Evolutionary conservation across 2,888 invertebrate species (phyloP).

Genomic region (Cremastinae sp.): DNA sequence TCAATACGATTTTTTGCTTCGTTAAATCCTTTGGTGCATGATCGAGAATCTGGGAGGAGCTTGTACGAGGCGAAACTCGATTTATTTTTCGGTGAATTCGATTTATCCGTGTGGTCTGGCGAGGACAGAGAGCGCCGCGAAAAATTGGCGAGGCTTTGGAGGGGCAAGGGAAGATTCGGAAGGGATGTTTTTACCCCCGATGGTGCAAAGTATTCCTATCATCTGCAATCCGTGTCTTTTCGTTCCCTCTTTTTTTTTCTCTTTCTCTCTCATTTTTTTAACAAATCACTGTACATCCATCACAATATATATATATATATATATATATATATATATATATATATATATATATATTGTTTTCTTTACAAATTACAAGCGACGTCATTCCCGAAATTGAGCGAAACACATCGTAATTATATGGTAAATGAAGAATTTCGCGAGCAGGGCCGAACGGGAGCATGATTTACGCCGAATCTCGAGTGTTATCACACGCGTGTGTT

Average conservation of each 20-base stretch:
- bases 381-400: slow-evolving; percentile 24
- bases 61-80: slow-evolving; percentile 69
- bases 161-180: slow-evolving; percentile 15
- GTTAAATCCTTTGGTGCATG: slow-evolving; percentile 73
- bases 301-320: slow-evolving; percentile 25
- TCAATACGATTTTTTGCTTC: slow-evolving; percentile 75
- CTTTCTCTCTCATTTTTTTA: slow-evolving; percentile 31
- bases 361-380: slow-evolving; percentile 50
- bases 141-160: background rate
- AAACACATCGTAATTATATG: slow-evolving; percentile 51
- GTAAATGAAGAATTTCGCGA: slow-evolving; percentile 46
- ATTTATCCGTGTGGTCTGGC: slow-evolving; percentile 70
- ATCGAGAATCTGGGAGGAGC: slow-evolving; percentile 42
- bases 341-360: slow-evolving; percentile 18
- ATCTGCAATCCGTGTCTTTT: slow-evolving; percentile 38
- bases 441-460: slow-evolving; percentile 1
- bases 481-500: slow-evolving; percentile 17
- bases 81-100: slow-evolving; percentile 77
- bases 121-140: slow-evolving; percentile 37
- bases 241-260: slow-evolving; percentile 10
- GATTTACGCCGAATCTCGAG: slow-evolving; percentile 34
- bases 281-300: slow-evolving; percentile 56
- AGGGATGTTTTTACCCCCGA: slow-evolving; percentile 53
- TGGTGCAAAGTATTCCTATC: slow-evolving; percentile 29
- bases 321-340: slow-evolving; percentile 3